Base-by-base conservation (phyloP, 2,797 vertebrate genomes). In the Chelon auratus region DNA sequence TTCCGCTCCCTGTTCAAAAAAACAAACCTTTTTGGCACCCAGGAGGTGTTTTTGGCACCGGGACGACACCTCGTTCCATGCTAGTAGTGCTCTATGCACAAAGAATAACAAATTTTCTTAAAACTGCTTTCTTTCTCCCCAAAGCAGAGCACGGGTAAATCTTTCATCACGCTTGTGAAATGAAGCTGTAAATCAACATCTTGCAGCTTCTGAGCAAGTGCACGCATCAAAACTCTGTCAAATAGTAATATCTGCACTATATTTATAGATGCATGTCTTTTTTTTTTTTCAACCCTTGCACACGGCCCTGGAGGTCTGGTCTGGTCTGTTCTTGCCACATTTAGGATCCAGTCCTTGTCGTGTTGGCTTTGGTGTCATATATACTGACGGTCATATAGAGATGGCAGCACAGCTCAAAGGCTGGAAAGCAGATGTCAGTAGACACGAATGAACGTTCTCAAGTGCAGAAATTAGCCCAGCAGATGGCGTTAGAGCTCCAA, bases 401-500 rank as follows among this genome's bases (percentile, higher is more conserved):
- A 51, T 43, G 42, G 42, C 13, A 20, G 24, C 0, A 14, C 13
- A n/a, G 17, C n/a, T 20, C 22, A 53, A 33, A 26, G 45, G 36
- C 13, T 45, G 12, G 37, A 57, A 72, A 37, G 11, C 13, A 55
- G 45, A 5, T 2, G 3, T 53, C 45, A 42, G 11, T 15, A 22
- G 22, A 48, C 2, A n/a, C 39, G 7, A 24, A 65, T 30, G 30
- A 63, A 45, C 5, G 0, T 9, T 30, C 14, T 22, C 13, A 13
- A 51, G 43, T 22, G 0, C 17, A 40, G 13, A 61, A 73, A 51
- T 69, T 58, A 57, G 30, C 30, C 36, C 90, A 90, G 85, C 82
- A 91, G 90, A 76, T 84, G 88, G 85, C 1, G 85, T 0, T 26
- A 79, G 52, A 87, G 54, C 52, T 76, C 82, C 36, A 75, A 77